Evolutionary conservation across 2,888 invertebrate species (phyloP), one percentile per base, ranked within the genome.

Genomic region (Temnothorax ravouxi): DNA sequence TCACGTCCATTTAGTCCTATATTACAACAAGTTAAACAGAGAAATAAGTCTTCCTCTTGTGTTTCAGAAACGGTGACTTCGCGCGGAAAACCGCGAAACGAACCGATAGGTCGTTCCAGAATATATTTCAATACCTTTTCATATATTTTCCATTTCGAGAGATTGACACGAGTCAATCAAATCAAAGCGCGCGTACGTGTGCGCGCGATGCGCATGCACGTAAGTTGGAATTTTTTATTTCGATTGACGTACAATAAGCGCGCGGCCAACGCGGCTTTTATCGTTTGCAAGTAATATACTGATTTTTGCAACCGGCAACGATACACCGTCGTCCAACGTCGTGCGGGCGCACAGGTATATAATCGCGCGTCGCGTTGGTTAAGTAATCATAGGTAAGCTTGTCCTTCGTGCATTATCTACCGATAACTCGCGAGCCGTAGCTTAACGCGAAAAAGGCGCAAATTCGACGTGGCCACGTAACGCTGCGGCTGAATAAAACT

Each of bases 341-440:
- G 69, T 66, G 44, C 21, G 79, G 80, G 56, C 25, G 41, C 54
- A 34, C 47, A 25, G 62, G 81, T 69, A 29, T 29, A 29, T 29
- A 86, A 88, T 87, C 77, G 87, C 72, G 62, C 69, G 64, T 69
- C 66, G 64, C 44, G 83, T 87, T 88, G 71, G 86, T 89, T 86
- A 84, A 91, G 82, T 89, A 89, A 90, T 87, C 88, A 76, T 86
- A 86, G 86, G 90, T 88, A 77, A 90, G 86, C 84, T 82, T 71
- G 89, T 84, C 90, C 91, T 90, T 90, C 90, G 87, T 44, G n/a
- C 75, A 86, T 76, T 90, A 90, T 91, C 89, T 87, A 67, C 77
- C 85, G 89, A 90, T 90, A 90, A 64, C 79, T 72, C 71, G 54
- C n/a, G 52, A 66, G 64, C 25, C 77, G 52, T 56, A 62, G 62